Evolutionary conservation across 2,797 vertebrate genomes (phyloP), one percentile per base, ranked within the genome.

Genomic region (Cryptoprocta ferox): DNA sequence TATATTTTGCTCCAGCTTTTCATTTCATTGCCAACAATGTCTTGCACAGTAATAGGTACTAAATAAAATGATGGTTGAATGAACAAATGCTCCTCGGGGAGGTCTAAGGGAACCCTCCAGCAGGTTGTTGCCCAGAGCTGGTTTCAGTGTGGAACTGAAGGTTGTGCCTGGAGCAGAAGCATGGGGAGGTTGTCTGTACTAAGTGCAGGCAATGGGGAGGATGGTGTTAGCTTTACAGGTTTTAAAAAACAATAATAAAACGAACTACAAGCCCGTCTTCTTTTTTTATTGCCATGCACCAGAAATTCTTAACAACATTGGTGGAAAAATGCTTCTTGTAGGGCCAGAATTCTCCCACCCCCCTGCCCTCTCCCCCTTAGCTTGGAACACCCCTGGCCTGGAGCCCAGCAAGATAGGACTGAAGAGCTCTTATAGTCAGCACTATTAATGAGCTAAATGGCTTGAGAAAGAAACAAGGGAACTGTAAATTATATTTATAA

Each of bases 401-500:
- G 48, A 92, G 97, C 96, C 95, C 92, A 92, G 92, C 84, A 81
- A 92, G 94, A 78, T 90, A 91, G 83, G 80, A 76, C 95, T 92
- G 84, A 81, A 96, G 95, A 83, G 91, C 79, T 95, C 84, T 96
- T 73, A 87, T 5, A 95, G 90, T 96, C 97, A 95, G 94, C 95
- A 81, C 94, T 96, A 94, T 95, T 97, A 97, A 96, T 97, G 95
- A 96, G 92, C 96, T 97, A 95, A 97, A 87, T 94, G 97, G 92
- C 94, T 89, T 93, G 94, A 96, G 96, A 97, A 96, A 97, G 97
- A 97, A 95, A 97, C 96, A 96, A 93, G 95, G 94, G 97, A 95
- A 88, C 94, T 97, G 90, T 98, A 96, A 97, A 97, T 97, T 94
- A 89, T 96, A 87, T 96, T 97, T 97, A 97, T 97, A 97, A 97